Base-by-base conservation (phyloP, 2,888 invertebrate species). In the Anagyrus pseudococci region DNA sequence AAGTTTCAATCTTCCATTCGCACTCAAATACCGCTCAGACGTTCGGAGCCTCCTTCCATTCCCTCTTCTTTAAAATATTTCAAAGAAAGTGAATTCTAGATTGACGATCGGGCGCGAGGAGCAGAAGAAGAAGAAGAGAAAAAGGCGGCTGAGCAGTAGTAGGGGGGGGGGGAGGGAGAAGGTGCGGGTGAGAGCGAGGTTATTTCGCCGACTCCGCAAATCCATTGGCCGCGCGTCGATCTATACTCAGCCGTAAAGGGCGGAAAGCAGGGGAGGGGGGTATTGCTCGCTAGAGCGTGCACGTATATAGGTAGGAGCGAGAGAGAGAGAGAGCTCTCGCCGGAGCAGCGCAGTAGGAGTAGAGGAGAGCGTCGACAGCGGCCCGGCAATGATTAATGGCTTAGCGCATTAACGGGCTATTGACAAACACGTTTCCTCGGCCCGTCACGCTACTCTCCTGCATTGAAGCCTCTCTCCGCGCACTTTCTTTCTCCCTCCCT, bases 341-440 rank as follows among this genome's bases (percentile, higher is more conserved):
- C 77, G 75, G 71, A n/a, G n/a, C 43, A 74, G 68, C 73, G 73
- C 71, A n/a, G n/a, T n/a, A n/a, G n/a, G n/a, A n/a, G n/a, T n/a
- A n/a, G n/a, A n/a, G n/a, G n/a, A n/a, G n/a, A n/a, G n/a, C n/a
- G n/a, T n/a, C n/a, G n/a, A n/a, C n/a, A n/a, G n/a, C n/a, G n/a
- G n/a, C n/a, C 64, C 75, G 72, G 72, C 77, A 79, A 81, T 82
- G 82, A 82, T 82, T 82, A 82, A 82, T 81, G 81, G 80, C 80
- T 80, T 77, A 81, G 78, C 74, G 78, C 81, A 82, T 82, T 82
- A 82, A 81, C 81, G 75, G 77, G 73, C 81, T 78, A 82, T 82
- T 82, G 81, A 81, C 81, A 81, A 81, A 80, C 81, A 77, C 75
- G 76, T 76, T 76, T 73, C 75, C 68, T 67, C 67, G 63, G 67